Evolutionary conservation across 2,797 vertebrate species (phyloP).

Genomic region (Rhinophrynus dorsalis): DNA sequence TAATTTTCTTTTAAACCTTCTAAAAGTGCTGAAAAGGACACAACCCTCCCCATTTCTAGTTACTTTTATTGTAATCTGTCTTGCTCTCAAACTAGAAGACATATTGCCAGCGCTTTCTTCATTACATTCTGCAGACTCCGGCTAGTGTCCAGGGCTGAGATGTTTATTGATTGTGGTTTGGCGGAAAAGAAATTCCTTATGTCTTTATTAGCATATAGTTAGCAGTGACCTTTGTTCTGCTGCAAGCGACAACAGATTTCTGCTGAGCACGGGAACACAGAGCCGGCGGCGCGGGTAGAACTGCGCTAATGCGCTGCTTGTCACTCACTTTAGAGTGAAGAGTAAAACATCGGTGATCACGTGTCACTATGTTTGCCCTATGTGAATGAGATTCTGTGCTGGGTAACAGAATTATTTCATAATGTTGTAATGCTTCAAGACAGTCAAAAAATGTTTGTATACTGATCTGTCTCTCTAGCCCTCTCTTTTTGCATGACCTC

Average conservation of each 20-base stretch:
- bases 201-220: slow-evolving; percentile 47
- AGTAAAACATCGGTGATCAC: background rate
- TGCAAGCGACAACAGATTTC: slow-evolving; percentile 24
- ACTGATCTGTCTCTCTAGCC: no score
- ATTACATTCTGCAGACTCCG: slow-evolving; percentile 29
- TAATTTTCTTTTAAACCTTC: no score
- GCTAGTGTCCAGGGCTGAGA: background rate
- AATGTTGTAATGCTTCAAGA: no score
- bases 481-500: no score
- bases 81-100: background rate
- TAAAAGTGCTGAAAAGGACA: background rate
- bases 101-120: background rate
- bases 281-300: background rate
- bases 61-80: background rate
- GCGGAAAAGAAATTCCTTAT: background rate
- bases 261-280: slow-evolving; percentile 29
- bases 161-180: slow-evolving; percentile 21
- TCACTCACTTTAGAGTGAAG: slow-evolving; percentile 12
- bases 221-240: slow-evolving; percentile 45
- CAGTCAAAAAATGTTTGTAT: no score
- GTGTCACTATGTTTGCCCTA: background rate
- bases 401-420: no score
- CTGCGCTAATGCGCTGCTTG: slow-evolving; percentile 3
- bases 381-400: no score
- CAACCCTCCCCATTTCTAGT: background rate